Evolutionary conservation across 2,113 vertebrate species (phyloP).

Genomic region (Xenus cinereus): DNA sequence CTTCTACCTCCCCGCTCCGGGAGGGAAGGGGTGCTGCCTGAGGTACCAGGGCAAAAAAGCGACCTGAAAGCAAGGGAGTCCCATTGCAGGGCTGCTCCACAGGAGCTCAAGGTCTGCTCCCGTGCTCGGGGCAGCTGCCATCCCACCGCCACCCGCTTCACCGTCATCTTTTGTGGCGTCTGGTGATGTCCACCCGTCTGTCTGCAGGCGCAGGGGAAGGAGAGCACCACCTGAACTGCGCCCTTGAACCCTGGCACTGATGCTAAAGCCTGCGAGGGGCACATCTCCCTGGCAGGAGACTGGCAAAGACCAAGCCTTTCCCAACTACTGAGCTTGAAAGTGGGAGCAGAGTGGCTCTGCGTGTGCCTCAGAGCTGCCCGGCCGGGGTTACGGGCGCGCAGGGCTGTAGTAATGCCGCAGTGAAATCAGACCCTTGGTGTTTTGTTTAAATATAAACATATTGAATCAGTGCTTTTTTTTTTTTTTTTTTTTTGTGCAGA

Average conservation of each 20-base stretch:
- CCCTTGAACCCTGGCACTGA: not conserved
- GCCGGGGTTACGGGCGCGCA: not conserved
- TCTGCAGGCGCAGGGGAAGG: not conserved
- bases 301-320: not conserved
- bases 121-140: not conserved
- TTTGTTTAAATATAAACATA: slow-evolving; percentile 66
- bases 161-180: not conserved
- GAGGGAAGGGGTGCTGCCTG: not conserved
- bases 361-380: not conserved
- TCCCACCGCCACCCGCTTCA: not conserved
- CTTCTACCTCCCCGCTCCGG: rapidly evolving
- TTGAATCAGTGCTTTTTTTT: slow-evolving; percentile 33
- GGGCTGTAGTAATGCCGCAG: slow-evolving; percentile 53
- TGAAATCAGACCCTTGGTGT: slow-evolving; percentile 45
- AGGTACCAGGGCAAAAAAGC: not conserved
- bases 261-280: not conserved
- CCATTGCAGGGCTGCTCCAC: not conserved
- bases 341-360: not conserved
- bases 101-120: not conserved
- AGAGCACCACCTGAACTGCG: not conserved
- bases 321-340: not conserved
- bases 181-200: not conserved
- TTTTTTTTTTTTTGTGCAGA: slow-evolving; percentile 3
- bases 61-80: not conserved
- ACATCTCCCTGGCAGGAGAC: not conserved